These are phyloP conservation scores for Cecidostiba fungosa DNA, from an alignment of 2,888 invertebrate species.

Conservation along the genomic window DNA sequence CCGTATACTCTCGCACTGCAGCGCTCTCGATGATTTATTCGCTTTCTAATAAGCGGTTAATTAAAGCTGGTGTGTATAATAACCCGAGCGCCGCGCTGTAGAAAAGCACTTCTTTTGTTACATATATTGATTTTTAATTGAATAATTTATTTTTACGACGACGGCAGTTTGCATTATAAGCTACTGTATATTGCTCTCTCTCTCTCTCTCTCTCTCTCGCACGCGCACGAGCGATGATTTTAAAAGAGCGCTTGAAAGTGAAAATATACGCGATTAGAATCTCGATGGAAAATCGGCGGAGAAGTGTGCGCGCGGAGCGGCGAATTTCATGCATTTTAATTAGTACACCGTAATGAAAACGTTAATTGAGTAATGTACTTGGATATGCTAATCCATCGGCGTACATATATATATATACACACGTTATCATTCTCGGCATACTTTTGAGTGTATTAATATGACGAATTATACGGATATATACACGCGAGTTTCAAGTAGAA, in stretches of 20 bases:
- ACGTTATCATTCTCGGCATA: no score
- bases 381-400: not conserved
- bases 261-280: constrained; percentile 7
- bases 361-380: not conserved
- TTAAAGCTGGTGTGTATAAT: constrained; percentile 10
- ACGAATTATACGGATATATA: not conserved
- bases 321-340: not conserved
- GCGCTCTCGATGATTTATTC: constrained; percentile 44
- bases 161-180: constrained; percentile 8
- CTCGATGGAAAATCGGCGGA: not conserved
- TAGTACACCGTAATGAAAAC: not conserved
- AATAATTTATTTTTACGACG: constrained; percentile 55
- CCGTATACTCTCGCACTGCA: not conserved
- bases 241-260: constrained; percentile 27
- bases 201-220: no score
- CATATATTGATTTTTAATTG: constrained; percentile 31
- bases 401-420: not conserved
- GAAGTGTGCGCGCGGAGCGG: not conserved
- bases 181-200: no score
- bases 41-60: constrained; percentile 54
- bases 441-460: not conserved
- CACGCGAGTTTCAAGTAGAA: not conserved
- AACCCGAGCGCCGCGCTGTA: not conserved
- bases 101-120: not conserved
- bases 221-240: not conserved